Percentiles rank a stretch among this genome's conserved stretches.
Conservation (phyloP, 2,113 vertebrate genomes). For the Ondatra zibethicus region DNA sequence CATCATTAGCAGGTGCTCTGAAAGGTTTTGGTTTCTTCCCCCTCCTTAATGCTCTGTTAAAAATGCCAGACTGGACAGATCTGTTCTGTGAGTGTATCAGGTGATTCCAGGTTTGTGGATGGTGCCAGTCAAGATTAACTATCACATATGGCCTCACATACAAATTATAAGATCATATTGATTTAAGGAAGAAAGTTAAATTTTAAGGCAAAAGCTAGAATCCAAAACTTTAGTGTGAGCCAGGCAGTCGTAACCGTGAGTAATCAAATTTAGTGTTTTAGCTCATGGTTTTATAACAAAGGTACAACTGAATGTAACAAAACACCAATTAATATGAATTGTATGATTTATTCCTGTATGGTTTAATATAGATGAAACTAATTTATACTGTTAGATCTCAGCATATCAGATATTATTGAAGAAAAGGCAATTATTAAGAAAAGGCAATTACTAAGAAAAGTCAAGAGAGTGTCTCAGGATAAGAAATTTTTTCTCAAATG, state of each 20-base stretch:
- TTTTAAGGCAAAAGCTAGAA: background rate
- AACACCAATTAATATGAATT: background rate
- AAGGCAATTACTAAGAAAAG: background rate
- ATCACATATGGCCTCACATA: background rate
- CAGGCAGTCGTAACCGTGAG: background rate
- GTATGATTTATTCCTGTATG: background rate
- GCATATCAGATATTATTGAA: background rate
- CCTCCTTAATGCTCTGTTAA: background rate
- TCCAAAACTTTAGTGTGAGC: background rate
- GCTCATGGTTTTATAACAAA: background rate
- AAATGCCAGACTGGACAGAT: background rate
- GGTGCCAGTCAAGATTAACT: background rate
- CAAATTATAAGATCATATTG: background rate
- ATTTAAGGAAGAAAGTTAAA: background rate
- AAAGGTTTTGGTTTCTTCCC: fast-evolving
- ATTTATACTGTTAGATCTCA: background rate
- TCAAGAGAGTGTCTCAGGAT: background rate
- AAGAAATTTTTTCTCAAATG: background rate
- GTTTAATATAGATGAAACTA: background rate
- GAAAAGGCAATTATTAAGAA: background rate
- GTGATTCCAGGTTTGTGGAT: too few relatives aligned
- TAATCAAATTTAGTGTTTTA: background rate
- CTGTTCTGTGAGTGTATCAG: background rate
- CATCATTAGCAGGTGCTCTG: background rate
- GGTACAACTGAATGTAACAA: background rate